These are phyloP conservation scores for Amphipoea lucens DNA, from an alignment of 2,888 invertebrate genomes.

Conservation along the genomic window DNA sequence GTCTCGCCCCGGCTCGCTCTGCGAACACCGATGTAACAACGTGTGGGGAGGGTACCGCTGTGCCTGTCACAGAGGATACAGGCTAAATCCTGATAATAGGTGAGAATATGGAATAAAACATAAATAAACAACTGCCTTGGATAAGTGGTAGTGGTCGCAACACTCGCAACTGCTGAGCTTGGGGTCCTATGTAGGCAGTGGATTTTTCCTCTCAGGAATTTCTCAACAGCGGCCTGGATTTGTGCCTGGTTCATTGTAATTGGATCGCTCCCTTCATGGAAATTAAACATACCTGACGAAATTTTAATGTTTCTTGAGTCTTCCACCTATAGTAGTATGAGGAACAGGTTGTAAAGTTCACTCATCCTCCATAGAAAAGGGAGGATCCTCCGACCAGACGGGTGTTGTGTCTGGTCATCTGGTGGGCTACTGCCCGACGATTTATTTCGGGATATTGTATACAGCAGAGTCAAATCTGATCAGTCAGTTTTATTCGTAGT, in stretches of 20 bases:
- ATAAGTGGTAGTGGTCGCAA: neutral
- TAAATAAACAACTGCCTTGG: neutral
- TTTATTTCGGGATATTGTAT: no score
- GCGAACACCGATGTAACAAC: slow-evolving; percentile 97
- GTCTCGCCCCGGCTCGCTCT: slow-evolving; percentile 84
- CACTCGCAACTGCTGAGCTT: neutral
- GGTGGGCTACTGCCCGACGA: no score
- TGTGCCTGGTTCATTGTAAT: neutral
- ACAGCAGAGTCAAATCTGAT: no score
- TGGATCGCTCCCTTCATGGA: neutral
- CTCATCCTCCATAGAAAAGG: no score
- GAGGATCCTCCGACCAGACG: no score
- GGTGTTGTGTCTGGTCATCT: no score
- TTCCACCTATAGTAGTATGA: no score
- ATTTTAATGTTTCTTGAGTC: no score
- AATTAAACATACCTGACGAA: neutral
- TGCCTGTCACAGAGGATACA: slow-evolving; percentile 95
- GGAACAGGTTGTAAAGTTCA: no score
- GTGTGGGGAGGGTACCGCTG: slow-evolving; percentile 97
- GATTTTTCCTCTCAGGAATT: neutral
- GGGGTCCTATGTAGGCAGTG: neutral
- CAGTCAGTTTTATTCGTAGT: no score
- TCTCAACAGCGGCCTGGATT: neutral
- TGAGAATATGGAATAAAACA: slow-evolving; percentile 49
- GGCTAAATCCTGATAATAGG: slow-evolving; percentile 90